Conservation (phyloP, 2,797 vertebrate genomes). For the Enteromius fasciolatus region DNA sequence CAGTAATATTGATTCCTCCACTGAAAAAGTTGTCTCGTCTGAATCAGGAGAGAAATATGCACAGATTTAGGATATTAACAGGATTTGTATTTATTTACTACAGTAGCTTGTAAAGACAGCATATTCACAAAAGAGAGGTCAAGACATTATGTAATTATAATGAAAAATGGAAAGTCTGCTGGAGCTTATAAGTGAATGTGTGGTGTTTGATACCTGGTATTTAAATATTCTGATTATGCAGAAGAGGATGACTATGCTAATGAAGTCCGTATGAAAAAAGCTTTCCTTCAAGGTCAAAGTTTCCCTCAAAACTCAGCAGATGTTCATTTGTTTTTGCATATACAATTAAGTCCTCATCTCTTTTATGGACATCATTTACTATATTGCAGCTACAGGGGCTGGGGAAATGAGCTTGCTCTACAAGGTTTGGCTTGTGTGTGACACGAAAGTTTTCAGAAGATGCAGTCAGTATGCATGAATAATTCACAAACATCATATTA, state of each 20-base stretch:
- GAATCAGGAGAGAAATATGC: neutral
- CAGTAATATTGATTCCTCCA: neutral
- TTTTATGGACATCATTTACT: constrained; percentile 17
- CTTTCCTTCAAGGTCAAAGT: constrained; percentile 21
- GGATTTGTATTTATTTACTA: neutral
- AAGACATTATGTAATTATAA: constrained; percentile 16
- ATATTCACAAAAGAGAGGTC: neutral
- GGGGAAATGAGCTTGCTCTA: neutral
- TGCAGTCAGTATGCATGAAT: constrained; percentile 37
- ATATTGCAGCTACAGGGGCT: neutral
- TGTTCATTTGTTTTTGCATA: constrained; percentile 33
- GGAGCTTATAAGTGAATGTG: constrained; percentile 20
- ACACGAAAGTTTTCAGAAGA: constrained; percentile 19
- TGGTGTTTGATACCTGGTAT: neutral
- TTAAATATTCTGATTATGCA: constrained; percentile 16
- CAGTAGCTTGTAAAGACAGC: neutral
- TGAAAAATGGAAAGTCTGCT: neutral
- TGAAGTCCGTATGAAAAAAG: constrained; percentile 21
- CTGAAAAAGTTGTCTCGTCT: neutral
- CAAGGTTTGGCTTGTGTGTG: neutral
- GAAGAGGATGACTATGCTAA: constrained; percentile 32
- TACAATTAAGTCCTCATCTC: constrained; percentile 3
- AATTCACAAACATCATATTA: constrained; percentile 36
- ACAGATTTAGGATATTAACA: neutral
- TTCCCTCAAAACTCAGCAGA: constrained; percentile 9